Percentiles rank a stretch among this genome's conserved stretches.
phyloP scores from a whole-genome alignment of 1,140 invertebrate genomes.

The Drosophila ananassae region DNA sequence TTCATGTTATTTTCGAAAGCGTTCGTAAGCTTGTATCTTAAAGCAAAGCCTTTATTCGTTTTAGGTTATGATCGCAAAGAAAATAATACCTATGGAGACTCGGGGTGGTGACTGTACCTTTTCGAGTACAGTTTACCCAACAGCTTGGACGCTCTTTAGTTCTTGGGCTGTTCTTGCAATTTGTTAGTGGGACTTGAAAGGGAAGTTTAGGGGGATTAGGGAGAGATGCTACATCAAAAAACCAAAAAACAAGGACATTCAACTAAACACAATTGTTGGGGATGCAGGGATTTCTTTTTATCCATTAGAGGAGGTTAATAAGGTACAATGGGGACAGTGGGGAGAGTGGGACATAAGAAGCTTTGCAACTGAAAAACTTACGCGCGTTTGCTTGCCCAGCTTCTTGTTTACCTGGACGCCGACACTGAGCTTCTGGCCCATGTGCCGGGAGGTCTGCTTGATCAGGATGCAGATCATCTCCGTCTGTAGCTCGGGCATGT shows the following conservation, averaged over 20 bases:
- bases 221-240: conserved; percentile 24
- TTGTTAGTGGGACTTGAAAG: conserved; percentile 25
- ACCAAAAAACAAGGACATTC: conserved; percentile 38
- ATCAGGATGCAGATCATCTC: conserved; percentile 96
- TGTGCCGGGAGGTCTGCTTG: conserved; percentile 95
- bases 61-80: conserved; percentile 25
- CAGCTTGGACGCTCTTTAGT: background rate
- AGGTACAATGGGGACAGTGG: background rate
- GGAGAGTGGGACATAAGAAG: conserved; percentile 53
- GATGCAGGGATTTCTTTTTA: background rate
- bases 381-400: conserved; percentile 84
- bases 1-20: conserved; percentile 40
- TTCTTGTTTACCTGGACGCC: conserved; percentile 94
- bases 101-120: conserved; percentile 5
- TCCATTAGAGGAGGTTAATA: background rate
- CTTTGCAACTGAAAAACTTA: conserved; percentile 88
- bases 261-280: conserved; percentile 21
- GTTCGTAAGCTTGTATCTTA: conserved; percentile 64
- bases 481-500: conserved; percentile 94
- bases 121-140: conserved; percentile 6
- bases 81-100: conserved; percentile 33
- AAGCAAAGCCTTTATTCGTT: conserved; percentile 63
- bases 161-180: conserved; percentile 28
- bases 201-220: background rate
- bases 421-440: conserved; percentile 89